Conservation (phyloP, 2,888 invertebrate genomes). For the Seira musarum region DNA sequence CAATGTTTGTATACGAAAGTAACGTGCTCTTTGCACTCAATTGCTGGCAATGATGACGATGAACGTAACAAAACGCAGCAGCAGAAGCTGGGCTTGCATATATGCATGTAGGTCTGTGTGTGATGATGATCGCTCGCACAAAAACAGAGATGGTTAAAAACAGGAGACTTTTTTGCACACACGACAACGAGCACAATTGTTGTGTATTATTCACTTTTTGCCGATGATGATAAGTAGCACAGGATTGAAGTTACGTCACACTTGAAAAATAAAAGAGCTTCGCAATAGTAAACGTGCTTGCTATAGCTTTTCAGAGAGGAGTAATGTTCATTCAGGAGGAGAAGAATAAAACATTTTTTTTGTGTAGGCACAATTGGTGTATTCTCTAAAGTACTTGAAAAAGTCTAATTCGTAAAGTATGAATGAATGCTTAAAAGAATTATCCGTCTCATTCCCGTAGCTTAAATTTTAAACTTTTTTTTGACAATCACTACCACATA, state of each 20-base stretch:
- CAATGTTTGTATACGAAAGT: slow-evolving; percentile 20
- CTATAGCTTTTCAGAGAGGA: slow-evolving; percentile 21
- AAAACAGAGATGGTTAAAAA: not conserved
- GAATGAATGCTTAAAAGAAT: too few relatives aligned
- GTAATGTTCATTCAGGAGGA: slow-evolving; percentile 5
- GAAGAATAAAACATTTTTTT: too few relatives aligned
- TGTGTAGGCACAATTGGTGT: slow-evolving; percentile 42
- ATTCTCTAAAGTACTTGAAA: too few relatives aligned
- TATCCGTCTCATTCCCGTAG: too few relatives aligned
- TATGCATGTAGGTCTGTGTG: too few relatives aligned
- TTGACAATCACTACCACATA: too few relatives aligned
- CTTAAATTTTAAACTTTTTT: too few relatives aligned
- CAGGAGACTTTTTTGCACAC: not conserved
- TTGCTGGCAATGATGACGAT: too few relatives aligned
- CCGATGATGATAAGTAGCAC: slow-evolving; percentile 68
- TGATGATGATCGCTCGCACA: too few relatives aligned
- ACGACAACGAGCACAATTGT: not conserved
- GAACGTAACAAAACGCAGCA: too few relatives aligned
- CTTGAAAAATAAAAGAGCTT: slow-evolving; percentile 32
- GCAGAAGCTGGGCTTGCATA: too few relatives aligned
- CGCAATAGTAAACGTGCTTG: slow-evolving; percentile 58
- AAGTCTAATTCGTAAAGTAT: too few relatives aligned
- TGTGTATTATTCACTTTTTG: slow-evolving; percentile 53
- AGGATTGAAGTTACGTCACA: slow-evolving; percentile 65
- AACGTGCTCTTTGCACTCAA: slow-evolving; percentile 12